These are phyloP conservation scores for Barnardius zonarius DNA, from an alignment of 2,113 vertebrate genomes.

Conservation along the genomic window DNA sequence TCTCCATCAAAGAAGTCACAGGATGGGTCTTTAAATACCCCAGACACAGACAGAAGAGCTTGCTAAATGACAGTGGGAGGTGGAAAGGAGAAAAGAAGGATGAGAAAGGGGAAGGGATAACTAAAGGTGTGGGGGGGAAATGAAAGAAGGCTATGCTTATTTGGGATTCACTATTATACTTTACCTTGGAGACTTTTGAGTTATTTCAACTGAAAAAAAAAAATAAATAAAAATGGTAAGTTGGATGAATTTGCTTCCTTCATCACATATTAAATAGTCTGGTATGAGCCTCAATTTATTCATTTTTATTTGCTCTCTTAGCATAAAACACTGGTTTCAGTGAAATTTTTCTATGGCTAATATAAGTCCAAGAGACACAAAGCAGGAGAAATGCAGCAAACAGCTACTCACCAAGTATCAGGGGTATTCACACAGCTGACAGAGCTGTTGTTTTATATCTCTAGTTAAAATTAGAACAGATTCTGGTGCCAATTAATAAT, in stretches of 20 bases:
- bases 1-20: background rate
- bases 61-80: background rate
- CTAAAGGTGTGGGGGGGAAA: rapidly evolving
- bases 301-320: background rate
- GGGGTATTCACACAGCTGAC: background rate
- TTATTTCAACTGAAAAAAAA: background rate
- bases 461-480: background rate
- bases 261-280: background rate
- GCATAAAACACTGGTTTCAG: background rate
- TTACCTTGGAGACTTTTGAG: background rate
- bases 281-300: background rate
- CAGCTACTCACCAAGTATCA: background rate
- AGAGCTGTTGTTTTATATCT: background rate
- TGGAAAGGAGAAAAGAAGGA: background rate
- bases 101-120: background rate
- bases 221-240: background rate
- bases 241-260: background rate
- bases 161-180: background rate
- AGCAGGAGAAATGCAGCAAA: background rate
- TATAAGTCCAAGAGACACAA: background rate
- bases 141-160: background rate
- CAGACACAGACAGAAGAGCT: background rate
- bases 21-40: background rate
- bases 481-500: background rate
- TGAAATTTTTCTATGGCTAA: background rate